These are phyloP conservation scores for Ormyrus nitidulus DNA, from an alignment of 2,888 invertebrate species.

Conservation along the genomic window DNA sequence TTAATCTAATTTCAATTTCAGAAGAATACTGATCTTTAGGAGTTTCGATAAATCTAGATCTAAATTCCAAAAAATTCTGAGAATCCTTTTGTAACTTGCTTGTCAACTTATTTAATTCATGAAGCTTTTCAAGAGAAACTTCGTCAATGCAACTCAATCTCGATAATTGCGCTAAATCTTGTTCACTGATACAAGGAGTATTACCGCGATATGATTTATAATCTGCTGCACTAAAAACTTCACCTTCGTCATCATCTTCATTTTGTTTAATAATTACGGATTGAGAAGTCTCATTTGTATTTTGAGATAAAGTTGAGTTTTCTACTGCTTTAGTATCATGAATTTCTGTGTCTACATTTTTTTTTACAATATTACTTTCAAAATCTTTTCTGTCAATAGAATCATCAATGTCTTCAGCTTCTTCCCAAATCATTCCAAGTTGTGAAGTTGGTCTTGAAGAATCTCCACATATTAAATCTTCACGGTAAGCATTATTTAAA, in stretches of 20 bases:
- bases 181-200: conserved; percentile 85
- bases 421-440: conserved; percentile 91
- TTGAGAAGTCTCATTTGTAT: not conserved
- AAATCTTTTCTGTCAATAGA: conserved; percentile 74
- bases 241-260: conserved; percentile 76
- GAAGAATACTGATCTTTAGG: conserved; percentile 77
- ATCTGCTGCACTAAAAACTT: conserved; percentile 86
- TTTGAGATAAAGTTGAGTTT: conserved; percentile 56
- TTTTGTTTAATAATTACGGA: conserved; percentile 55
- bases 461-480: conserved; percentile 82
- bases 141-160: conserved; percentile 86
- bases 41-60: conserved; percentile 83
- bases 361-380: conserved; percentile 59
- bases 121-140: conserved; percentile 86
- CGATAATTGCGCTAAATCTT: conserved; percentile 86
- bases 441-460: conserved; percentile 83
- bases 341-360: conserved; percentile 45
- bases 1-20: conserved; percentile 80
- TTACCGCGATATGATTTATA: conserved; percentile 88
- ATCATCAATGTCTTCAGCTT: conserved; percentile 85
- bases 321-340: conserved; percentile 63
- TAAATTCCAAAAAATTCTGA: conserved; percentile 85
- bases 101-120: conserved; percentile 86
- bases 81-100: conserved; percentile 87
- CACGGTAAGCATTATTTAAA: conserved; percentile 90